These are phyloP conservation scores for Masnerella sp. DNA, from an alignment of 2,888 invertebrate genomes.

Conservation along the genomic window DNA sequence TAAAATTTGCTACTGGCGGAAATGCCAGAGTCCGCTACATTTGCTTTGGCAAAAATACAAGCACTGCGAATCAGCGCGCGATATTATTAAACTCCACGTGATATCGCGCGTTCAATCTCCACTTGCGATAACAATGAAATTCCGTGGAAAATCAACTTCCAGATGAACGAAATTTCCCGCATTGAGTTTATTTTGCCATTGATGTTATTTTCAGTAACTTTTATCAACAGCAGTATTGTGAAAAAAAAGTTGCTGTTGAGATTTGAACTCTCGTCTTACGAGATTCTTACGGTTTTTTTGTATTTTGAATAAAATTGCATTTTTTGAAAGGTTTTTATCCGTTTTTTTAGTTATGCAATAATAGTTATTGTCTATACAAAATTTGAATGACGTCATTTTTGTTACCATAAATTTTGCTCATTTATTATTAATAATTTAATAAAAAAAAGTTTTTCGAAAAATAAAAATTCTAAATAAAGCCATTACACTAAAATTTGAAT, in stretches of 20 bases:
- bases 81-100: slow-evolving; percentile 59
- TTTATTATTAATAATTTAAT: too few relatives aligned
- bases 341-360: too few relatives aligned
- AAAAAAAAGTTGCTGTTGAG: background rate
- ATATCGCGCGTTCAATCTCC: slow-evolving; percentile 33
- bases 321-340: too few relatives aligned
- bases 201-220: background rate
- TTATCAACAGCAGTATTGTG: background rate
- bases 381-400: too few relatives aligned
- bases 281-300: background rate
- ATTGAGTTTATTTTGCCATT: background rate
- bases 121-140: slow-evolving; percentile 32
- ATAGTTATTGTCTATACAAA: too few relatives aligned
- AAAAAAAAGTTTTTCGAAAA: too few relatives aligned
- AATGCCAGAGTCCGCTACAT: slow-evolving; percentile 52
- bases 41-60: slow-evolving; percentile 59
- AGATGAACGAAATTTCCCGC: too few relatives aligned
- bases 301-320: too few relatives aligned
- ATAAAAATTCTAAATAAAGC: background rate
- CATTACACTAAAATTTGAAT: background rate
- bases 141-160: slow-evolving; percentile 2
- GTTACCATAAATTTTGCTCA: too few relatives aligned
- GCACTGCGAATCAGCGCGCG: slow-evolving; percentile 36
- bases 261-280: background rate
- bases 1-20: slow-evolving; percentile 56